Percentiles rank a stretch among this genome's conserved stretches.
Conservation (phyloP, 2,113 vertebrate species). For the Hippocampus barbouri region DNA sequence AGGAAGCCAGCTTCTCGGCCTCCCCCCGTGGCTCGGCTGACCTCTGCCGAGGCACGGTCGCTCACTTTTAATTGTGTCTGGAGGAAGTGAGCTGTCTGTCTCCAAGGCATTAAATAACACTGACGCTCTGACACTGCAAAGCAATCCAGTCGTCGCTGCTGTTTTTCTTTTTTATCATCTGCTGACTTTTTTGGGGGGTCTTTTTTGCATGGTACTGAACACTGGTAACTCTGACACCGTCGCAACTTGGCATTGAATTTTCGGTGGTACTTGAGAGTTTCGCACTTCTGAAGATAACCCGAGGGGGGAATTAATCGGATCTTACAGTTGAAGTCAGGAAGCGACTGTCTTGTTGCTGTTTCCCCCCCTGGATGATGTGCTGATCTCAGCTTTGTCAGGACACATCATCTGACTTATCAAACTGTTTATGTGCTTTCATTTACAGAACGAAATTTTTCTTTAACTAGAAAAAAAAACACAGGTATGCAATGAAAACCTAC, state of each 20-base stretch:
- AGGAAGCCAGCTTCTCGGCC: conserved; percentile 41
- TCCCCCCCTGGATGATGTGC: conserved; percentile 43
- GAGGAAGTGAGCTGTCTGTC: conserved; percentile 51
- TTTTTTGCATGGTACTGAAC: background rate
- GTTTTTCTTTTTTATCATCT: background rate
- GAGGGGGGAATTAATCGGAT: conserved; percentile 20
- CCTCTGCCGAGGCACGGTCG: conserved; percentile 57
- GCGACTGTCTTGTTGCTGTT: conserved; percentile 46
- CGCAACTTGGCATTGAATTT: conserved; percentile 17
- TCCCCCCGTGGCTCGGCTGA: conserved; percentile 48
- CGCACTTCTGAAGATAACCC: conserved; percentile 12
- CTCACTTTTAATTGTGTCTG: conserved; percentile 64
- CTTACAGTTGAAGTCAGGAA: conserved; percentile 40
- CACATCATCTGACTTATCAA: background rate
- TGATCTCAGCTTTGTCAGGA: conserved; percentile 55
- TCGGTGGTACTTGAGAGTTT: background rate
- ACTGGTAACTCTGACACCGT: background rate
- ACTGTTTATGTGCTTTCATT: conserved; percentile 2
- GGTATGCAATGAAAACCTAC: no score
- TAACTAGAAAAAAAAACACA: no score
- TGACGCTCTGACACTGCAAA: conserved; percentile 1
- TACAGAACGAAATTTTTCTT: no score
- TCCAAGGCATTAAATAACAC: background rate
- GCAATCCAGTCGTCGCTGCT: background rate
- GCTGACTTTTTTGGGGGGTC: background rate